Base-by-base conservation (phyloP, 53 echinoderm and acorn worm species). In the Apostichopus leukothele region DNA sequence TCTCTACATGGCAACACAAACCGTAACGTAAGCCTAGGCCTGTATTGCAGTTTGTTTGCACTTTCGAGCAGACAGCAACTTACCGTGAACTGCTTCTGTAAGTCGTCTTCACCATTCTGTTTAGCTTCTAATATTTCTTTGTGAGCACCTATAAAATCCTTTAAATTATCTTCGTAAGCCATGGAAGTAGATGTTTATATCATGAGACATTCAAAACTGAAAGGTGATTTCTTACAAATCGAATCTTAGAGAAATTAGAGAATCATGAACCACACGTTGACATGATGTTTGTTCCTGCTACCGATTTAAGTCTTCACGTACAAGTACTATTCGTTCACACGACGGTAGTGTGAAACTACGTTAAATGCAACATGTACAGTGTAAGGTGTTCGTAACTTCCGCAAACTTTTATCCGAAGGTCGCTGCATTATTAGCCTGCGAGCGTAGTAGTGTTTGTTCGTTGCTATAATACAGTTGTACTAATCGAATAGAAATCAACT, bases 61-160 rank as follows among this genome's bases (percentile, higher is more conserved):
- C 39, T 39, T 39, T 39, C 39, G 39, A 39, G 39, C 39, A 39
- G 39, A 39, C 57, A 57, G 57, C 57, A 54, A 86, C 92, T 90
- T 83, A 92, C 92, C 88, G 86, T 90, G 53, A 92, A 92, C 87
- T 92, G 88, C 66, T 90, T 87, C 76, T 90, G 75, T 52, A 89
- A 75, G 53, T 88, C 90, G 67, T 92, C 92, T 75, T 92, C 92
- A 50, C 92, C 92, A 27, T 83, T 90, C 21, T 81, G 81, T 81
- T 81, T 81, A 22, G 81, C 81, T 52, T 81, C 59, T 81, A 81
- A 81, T 54, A 21, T 53, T 54, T 59, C 53, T 18, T 23, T 81
- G 53, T 59, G 18, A 7, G 53, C 19, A 14, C 54, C 59, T 22
- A 81, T 5, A 81, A 81, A 81, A n/a, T 54, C 59, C 55, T 18